Evolutionary conservation across 2,888 invertebrate genomes (phyloP), one percentile per base, ranked within the genome.

Genomic region (Chirona hameri): DNA sequence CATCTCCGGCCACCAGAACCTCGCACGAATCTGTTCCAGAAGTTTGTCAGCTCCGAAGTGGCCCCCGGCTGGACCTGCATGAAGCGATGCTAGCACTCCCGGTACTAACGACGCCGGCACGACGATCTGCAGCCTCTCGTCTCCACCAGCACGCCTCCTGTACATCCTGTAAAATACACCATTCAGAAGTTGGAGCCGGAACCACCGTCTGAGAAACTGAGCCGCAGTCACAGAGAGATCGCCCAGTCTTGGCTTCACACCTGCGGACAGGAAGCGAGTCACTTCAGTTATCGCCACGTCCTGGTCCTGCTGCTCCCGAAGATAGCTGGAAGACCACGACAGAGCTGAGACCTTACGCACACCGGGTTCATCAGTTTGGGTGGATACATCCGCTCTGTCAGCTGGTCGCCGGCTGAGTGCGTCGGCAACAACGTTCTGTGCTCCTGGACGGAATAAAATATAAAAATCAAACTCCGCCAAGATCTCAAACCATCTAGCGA

Each of bases 401-500:
- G 31, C 14, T 21, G 72, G 31, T n/a, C 72, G 31, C 15, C 72
- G 72, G 31, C 72, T 31, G 15, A 72, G 72, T 5, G 72, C 72
- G 10, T 31, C 72, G 14, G 72, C 14, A 10, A 31, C 72, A 31
- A 72, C 72, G 15, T 72, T 29, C 14, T 27, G 18, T 7, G 31
- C 29, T 18, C 31, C 72, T 31, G 72, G 72, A 14, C 72, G 29
- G 15, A 4, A 31, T 21, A 31, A 15, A 27, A 31, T n/a, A 15
- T 29, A 18, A 18, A 72, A 31, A 18, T 72, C 29, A 18, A 72
- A 72, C 31, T 72, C 29, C 18, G 31, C 14, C 31, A 31, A n/a
- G 31, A 72, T 72, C 29, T 72, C 72, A 72, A 72, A 72, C 31
- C 72, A 72, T 10, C 72, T 72, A 14, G 72, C 72, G 12, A 31